Conservation (phyloP, 2,888 invertebrate species). For the Drosophila ezoana region DNA sequence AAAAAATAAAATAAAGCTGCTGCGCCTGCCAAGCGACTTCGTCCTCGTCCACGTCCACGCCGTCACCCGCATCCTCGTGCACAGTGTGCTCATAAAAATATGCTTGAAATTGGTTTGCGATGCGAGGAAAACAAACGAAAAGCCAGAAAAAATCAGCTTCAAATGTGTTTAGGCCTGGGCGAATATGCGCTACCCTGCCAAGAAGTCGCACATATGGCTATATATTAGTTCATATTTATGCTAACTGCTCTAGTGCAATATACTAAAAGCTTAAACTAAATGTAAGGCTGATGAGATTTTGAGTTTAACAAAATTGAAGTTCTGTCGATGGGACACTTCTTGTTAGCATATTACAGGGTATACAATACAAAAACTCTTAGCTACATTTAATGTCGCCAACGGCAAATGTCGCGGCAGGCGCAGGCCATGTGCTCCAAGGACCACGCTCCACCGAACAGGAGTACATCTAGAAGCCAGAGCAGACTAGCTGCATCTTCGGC, state of each 20-base stretch:
- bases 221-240: too few relatives aligned
- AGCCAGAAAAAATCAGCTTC: slow-evolving; percentile 21
- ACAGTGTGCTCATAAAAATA: slow-evolving; percentile 76
- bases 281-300: not conserved
- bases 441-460: slow-evolving; percentile 47
- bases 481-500: not conserved
- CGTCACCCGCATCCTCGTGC: slow-evolving; percentile 18
- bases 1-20: slow-evolving; percentile 78
- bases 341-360: slow-evolving; percentile 17
- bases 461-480: not conserved
- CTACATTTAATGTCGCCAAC: slow-evolving; percentile 74
- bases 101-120: slow-evolving; percentile 73
- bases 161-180: too few relatives aligned
- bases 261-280: not conserved
- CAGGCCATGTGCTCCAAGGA: slow-evolving; percentile 51
- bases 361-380: slow-evolving; percentile 47
- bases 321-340: not conserved
- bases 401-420: slow-evolving; percentile 50
- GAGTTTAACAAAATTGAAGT: too few relatives aligned
- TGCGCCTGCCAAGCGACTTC: slow-evolving; percentile 58
- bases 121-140: slow-evolving; percentile 42
- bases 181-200: slow-evolving; percentile 10
- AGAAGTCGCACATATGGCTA: too few relatives aligned
- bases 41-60: not conserved
- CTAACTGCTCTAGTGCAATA: not conserved